A percentile compares a stretch with the other conserved stretches of the same genome.
phyloP scores from a whole-genome alignment of 1,140 invertebrate species.

The Drosophila lini region DNA sequence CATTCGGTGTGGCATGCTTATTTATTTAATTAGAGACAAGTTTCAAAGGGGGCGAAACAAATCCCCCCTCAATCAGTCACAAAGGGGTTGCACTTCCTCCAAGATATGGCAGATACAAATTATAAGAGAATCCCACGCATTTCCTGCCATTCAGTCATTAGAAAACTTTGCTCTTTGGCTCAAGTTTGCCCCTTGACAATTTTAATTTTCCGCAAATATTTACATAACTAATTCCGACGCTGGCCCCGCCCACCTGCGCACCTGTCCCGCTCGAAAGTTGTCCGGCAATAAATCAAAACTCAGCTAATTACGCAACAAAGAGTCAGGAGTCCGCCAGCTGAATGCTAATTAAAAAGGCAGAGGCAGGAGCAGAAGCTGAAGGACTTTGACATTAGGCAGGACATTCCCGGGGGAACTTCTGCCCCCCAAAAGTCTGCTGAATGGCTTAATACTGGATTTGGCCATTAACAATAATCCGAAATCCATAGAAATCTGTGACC shows the following conservation, averaged over 20 bases:
- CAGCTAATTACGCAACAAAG: constrained; percentile 83
- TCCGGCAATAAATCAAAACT: constrained; percentile 79
- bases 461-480: constrained; percentile 75
- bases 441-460: constrained; percentile 63
- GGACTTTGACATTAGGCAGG: constrained; percentile 39
- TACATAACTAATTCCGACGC: constrained; percentile 65
- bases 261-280: constrained; percentile 43
- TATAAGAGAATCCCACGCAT: constrained; percentile 12
- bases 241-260: constrained; percentile 6
- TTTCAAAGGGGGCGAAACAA: neutral
- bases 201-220: constrained; percentile 78
- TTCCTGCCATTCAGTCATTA: constrained; percentile 32
- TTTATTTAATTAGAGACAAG: constrained; percentile 35
- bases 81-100: constrained; percentile 5
- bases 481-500: constrained; percentile 72
- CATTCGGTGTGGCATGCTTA: constrained; percentile 27
- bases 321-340: constrained; percentile 70
- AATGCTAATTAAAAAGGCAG: constrained; percentile 62
- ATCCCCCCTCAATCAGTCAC: neutral
- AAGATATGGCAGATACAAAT: constrained; percentile 19
- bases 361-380: constrained; percentile 1
- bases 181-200: constrained; percentile 64
- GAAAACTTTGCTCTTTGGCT: constrained; percentile 56
- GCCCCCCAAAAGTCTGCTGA: constrained; percentile 39
- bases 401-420: constrained; percentile 24